Evolutionary conservation across 2,797 vertebrate species (phyloP), one percentile per base, ranked within the genome.

Genomic region (Peromyscus melanophrys): DNA sequence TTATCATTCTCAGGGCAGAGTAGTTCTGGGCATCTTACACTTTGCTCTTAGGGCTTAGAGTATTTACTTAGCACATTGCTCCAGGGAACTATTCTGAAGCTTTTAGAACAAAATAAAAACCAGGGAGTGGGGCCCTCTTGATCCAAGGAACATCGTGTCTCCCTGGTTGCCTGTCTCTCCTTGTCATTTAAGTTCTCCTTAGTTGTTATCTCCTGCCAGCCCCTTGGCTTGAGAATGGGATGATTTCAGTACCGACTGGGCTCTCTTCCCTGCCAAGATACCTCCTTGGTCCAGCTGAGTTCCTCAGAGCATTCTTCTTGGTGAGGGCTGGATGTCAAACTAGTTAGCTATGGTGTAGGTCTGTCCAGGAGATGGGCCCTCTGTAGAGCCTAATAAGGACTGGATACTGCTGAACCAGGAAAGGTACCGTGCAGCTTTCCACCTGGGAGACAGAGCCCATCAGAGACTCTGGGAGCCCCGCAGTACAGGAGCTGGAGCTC

Each of bases 161-260:
- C 34, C 71, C 73, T 73, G 76, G 34, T 31, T 93, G 43, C 75
- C 16, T 43, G 69, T 83, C 76, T 82, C 37, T 16, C 55, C 76
- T 95, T 55, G 4, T 88, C 75, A 69, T 82, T 63, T 76, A 75
- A 85, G 61, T 34, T 95, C 69, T 81, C 80, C 86, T 96, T 67
- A 59, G 73, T 81, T 92, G 49, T 77, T 0, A 0, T 87, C 77
- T 89, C 69, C 77, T 82, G 85, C 49, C 94, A 94, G 94, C 40
- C 37, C 23, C 86, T 87, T 61, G 89, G 83, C 80, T 80, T 34
- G 40, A 83, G 55, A 92, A 1, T n/a, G 25, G 80, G 57, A 85
- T 73, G 59, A 63, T 43, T 92, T 80, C 49, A 84, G 73, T 94
- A 82, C 46, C 83, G 92, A 61, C 46, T 67, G 46, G 76, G 43